A percentile compares a stretch with the other conserved stretches of the same genome.
Conservation (phyloP, 2,797 vertebrate genomes). For the Trichosurus vulpecula region DNA sequence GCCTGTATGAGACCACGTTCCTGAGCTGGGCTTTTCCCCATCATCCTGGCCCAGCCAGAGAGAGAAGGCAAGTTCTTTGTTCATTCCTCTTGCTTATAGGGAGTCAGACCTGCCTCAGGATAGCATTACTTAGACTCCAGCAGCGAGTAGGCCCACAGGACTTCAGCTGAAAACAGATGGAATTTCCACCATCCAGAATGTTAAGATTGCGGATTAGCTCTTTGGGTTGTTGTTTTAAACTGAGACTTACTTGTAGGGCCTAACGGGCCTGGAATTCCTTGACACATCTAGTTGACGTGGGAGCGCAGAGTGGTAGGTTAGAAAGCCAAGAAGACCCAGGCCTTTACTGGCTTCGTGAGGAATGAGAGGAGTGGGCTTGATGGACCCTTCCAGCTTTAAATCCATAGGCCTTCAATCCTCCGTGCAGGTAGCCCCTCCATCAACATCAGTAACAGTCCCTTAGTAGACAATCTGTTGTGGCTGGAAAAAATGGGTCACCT, state of each 20-base stretch:
- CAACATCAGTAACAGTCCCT: not conserved
- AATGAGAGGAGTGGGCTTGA: not conserved
- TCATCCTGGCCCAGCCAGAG: not conserved
- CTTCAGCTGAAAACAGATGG: not conserved
- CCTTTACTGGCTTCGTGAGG: not conserved
- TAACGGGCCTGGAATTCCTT: not conserved
- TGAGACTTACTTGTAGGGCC: not conserved
- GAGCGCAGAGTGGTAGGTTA: not conserved
- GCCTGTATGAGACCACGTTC: not conserved
- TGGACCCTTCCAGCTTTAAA: not conserved
- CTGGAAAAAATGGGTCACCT: not conserved
- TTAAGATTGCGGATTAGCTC: not conserved
- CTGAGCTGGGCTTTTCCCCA: not conserved
- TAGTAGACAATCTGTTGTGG: not conserved
- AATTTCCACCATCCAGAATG: not conserved
- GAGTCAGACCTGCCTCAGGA: not conserved
- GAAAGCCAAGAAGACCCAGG: not conserved
- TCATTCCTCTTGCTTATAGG: no score
- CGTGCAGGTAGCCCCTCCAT: not conserved
- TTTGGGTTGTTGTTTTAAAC: not conserved
- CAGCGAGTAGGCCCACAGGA: not conserved
- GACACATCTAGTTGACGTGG: no score
- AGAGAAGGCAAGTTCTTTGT: not conserved
- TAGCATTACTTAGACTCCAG: no score
- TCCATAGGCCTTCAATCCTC: not conserved